Conservation (phyloP, 2,797 vertebrate genomes). For the Smutsia gigantea region DNA sequence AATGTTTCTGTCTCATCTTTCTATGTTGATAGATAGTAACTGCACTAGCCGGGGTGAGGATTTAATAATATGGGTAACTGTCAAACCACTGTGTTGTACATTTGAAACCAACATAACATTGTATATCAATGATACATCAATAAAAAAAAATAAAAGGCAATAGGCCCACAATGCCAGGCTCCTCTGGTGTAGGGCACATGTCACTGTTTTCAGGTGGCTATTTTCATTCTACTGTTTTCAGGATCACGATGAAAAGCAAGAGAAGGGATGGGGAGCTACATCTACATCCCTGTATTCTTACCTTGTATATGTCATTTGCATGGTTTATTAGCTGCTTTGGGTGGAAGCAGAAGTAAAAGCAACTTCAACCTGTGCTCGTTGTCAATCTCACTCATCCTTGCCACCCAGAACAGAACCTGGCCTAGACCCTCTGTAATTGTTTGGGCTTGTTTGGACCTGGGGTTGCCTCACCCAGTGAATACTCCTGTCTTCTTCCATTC, state of each 20-base stretch:
- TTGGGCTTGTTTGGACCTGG: not conserved
- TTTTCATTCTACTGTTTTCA: no score
- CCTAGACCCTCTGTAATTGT: not conserved
- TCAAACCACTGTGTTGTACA: no score
- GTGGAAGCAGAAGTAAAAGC: conserved; percentile 33
- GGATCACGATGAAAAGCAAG: conserved; percentile 14
- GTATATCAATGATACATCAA: no score
- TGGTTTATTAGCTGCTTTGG: not conserved
- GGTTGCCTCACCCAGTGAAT: not conserved
- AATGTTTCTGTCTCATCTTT: no score
- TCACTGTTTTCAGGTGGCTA: conserved; percentile 17
- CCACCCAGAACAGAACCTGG: not conserved
- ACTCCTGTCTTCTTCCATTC: not conserved
- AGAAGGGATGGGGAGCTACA: not conserved
- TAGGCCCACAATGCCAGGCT: not conserved
- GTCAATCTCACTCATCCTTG: not conserved
- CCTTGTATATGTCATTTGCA: not conserved
- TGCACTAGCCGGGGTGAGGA: no score
- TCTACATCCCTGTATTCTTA: not conserved
- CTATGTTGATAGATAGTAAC: no score
- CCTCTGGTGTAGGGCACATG: not conserved
- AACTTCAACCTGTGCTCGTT: not conserved
- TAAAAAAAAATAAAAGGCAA: not conserved
- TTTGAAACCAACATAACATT: no score
- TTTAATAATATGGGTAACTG: no score